Conservation (phyloP, 2,113 vertebrate species). For the Bos javanicus region DNA sequence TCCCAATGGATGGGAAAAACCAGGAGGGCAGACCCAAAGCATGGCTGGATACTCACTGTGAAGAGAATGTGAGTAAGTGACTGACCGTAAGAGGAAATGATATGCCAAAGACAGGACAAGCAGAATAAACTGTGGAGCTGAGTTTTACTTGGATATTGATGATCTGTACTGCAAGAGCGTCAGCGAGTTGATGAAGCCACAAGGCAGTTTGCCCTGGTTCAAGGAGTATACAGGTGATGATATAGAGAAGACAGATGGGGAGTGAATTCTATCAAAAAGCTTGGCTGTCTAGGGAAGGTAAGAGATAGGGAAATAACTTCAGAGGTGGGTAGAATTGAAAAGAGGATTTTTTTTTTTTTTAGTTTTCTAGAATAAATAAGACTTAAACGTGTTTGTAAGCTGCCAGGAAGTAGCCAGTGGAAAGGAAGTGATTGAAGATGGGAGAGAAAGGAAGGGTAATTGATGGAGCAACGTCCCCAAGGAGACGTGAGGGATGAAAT, state of each 20-base stretch:
- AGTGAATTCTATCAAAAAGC: not conserved
- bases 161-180: not conserved
- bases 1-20: not conserved
- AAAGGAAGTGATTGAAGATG: slow-evolving; percentile 33
- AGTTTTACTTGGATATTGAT: not conserved
- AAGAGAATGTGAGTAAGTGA: not conserved
- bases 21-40: not conserved
- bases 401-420: slow-evolving; percentile 33
- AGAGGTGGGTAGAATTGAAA: not conserved
- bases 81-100: not conserved
- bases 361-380: slow-evolving; percentile 37
- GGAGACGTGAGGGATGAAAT: not conserved
- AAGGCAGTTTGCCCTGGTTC: not conserved
- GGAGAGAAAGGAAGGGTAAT: not conserved
- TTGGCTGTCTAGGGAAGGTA: not conserved
- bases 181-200: not conserved
- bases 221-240: not conserved
- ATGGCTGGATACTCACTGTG: accelerated
- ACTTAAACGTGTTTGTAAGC: slow-evolving; percentile 40
- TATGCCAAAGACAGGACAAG: not conserved
- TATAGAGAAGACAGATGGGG: not conserved
- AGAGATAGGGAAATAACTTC: not conserved
- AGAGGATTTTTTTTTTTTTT: not conserved
- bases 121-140: not conserved
- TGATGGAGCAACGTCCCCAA: not conserved